phyloP scores from a whole-genome alignment of 2,113 vertebrate species.

The Falco punctatus region DNA sequence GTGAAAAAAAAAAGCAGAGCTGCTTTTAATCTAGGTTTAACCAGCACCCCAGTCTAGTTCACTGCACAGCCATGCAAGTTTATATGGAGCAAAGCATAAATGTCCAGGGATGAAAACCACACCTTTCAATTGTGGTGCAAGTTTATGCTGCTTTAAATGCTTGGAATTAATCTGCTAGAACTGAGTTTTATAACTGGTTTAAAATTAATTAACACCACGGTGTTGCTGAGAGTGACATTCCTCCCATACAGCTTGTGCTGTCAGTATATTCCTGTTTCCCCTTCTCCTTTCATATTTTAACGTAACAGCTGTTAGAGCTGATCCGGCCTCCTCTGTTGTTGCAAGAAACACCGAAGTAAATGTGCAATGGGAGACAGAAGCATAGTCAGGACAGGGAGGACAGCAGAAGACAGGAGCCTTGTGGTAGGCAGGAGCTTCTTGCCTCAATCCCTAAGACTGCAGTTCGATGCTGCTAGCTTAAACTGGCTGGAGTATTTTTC shows the following conservation, averaged over 20 bases:
- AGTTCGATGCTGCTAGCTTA: not conserved
- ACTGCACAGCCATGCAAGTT: not conserved
- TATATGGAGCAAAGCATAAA: not conserved
- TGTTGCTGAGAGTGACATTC: not conserved
- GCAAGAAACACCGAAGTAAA: not conserved
- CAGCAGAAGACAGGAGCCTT: not conserved
- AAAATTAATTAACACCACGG: not conserved
- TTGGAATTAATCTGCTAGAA: not conserved
- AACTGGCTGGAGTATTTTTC: not conserved
- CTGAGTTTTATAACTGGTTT: not conserved
- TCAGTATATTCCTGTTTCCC: not conserved
- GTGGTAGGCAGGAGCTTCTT: not conserved
- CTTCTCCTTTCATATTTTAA: not conserved
- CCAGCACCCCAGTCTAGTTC: not conserved
- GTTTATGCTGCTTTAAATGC: not conserved
- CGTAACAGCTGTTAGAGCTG: not conserved
- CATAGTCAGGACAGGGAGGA: not conserved
- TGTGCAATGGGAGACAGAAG: not conserved
- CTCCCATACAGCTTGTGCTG: not conserved
- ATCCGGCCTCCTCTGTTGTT: not conserved
- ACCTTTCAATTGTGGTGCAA: not conserved
- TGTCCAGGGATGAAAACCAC: not conserved
- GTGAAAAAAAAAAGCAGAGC: not conserved
- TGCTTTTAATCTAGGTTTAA: not conserved
- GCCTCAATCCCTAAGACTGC: not conserved